Percentiles rank a stretch among this genome's conserved stretches.
These are phyloP conservation scores for Gibbula magus DNA, from an alignment of 2,888 invertebrate genomes.

Conservation along the genomic window DNA sequence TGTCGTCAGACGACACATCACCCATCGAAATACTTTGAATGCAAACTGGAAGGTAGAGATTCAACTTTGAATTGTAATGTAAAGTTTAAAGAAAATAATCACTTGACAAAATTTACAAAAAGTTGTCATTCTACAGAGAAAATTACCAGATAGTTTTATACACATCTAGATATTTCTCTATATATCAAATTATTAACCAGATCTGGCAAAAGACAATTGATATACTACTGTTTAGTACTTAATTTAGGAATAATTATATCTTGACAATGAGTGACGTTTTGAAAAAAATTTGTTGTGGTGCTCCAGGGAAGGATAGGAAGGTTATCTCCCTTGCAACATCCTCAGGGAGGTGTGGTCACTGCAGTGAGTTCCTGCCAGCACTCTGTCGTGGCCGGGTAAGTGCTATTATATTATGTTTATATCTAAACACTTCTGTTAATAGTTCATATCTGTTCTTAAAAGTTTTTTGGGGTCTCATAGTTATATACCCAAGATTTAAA, in stretches of 20 bases:
- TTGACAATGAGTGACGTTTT: no score
- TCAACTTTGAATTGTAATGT: background rate
- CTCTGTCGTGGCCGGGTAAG: conserved; percentile 68
- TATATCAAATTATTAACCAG: no score
- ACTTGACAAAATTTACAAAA: background rate
- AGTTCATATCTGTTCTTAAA: no score
- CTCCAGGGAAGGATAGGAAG: conserved; percentile 63
- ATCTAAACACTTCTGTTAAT: no score
- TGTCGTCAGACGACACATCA: conserved; percentile 57
- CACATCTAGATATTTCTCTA: no score
- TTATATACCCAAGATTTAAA: no score
- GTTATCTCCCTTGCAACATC: conserved; percentile 57
- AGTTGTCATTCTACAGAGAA: background rate
- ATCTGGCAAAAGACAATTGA: no score
- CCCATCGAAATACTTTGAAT: conserved; percentile 49
- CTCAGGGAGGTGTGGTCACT: conserved; percentile 66
- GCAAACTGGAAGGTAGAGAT: conserved; percentile 70
- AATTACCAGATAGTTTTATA: no score
- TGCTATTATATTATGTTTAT: background rate
- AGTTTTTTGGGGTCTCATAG: no score
- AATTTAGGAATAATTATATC: no score
- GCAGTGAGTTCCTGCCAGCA: conserved; percentile 53
- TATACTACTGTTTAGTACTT: no score
- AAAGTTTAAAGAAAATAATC: background rate
- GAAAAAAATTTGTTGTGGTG: no score